phyloP scores from a whole-genome alignment of 1,140 invertebrate species.

The Reticulitermes speratus region DNA sequence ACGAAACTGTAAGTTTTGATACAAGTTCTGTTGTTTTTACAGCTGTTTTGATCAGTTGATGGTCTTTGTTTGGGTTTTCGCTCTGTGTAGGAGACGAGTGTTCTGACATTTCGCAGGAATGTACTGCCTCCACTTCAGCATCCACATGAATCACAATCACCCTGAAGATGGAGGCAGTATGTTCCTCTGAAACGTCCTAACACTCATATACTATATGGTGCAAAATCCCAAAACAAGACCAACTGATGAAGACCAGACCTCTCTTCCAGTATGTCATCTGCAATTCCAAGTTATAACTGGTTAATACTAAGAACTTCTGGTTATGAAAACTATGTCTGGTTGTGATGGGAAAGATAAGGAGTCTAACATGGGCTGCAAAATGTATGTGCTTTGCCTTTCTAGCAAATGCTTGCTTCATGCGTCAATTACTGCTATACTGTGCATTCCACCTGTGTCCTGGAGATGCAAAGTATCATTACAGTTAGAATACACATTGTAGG shows the following conservation, averaged over 20 bases:
- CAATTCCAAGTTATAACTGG: not conserved
- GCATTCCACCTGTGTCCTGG: not conserved
- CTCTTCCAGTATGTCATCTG: not conserved
- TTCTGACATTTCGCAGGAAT: no score
- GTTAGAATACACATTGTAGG: not conserved
- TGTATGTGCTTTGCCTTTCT: not conserved
- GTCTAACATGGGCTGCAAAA: not conserved
- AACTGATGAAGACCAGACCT: not conserved
- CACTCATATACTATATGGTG: no score
- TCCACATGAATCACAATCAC: no score
- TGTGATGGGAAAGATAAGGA: not conserved
- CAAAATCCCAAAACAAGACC: no score
- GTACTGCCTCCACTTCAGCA: no score
- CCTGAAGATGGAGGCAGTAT: no score
- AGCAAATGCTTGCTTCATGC: not conserved
- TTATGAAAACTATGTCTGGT: not conserved
- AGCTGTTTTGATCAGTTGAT: no score
- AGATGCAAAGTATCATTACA: not conserved
- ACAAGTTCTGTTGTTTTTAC: no score
- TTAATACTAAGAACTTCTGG: not conserved
- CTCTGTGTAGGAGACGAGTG: no score
- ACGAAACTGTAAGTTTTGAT: no score
- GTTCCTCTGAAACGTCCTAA: no score
- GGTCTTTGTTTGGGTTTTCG: no score
- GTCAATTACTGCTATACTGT: not conserved